Conservation (phyloP, 1,140 invertebrate species). For the Brachionus koreanus region DNA sequence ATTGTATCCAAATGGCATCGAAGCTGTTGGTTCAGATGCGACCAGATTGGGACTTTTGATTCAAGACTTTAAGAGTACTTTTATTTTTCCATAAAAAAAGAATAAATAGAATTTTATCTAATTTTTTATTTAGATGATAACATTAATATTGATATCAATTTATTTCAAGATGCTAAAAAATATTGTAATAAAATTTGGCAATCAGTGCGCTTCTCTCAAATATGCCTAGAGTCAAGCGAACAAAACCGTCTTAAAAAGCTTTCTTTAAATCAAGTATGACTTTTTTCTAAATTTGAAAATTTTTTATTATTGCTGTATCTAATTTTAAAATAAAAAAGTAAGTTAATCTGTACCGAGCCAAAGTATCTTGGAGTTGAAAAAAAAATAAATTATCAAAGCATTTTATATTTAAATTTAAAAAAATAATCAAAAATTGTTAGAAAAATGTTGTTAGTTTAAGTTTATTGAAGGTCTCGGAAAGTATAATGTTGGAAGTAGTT, state of each 20-base stretch:
- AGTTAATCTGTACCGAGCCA: too few relatives aligned
- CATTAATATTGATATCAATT: conserved; percentile 40
- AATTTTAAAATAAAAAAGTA: too few relatives aligned
- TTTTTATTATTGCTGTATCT: too few relatives aligned
- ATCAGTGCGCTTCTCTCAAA: conserved; percentile 84
- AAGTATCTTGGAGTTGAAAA: too few relatives aligned
- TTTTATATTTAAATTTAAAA: too few relatives aligned
- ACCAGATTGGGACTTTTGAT: conserved; percentile 89
- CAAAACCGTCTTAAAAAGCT: background rate
- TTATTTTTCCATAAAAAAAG: too few relatives aligned
- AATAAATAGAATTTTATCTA: too few relatives aligned
- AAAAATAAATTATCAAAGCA: too few relatives aligned
- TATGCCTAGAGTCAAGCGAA: background rate
- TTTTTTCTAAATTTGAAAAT: background rate
- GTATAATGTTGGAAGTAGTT: too few relatives aligned
- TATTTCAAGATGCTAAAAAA: conserved; percentile 28
- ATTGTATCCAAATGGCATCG: conserved; percentile 95
- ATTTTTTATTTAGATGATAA: conserved; percentile 47
- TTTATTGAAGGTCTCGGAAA: too few relatives aligned
- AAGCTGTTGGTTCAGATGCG: conserved; percentile 97
- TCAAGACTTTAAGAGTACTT: conserved; percentile 79
- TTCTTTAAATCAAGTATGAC: background rate
- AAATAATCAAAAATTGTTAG: too few relatives aligned
- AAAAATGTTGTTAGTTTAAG: too few relatives aligned
- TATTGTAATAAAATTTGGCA: conserved; percentile 98